These are phyloP conservation scores for Cenopis cana DNA, from an alignment of 2,888 invertebrate species.

Conservation along the genomic window DNA sequence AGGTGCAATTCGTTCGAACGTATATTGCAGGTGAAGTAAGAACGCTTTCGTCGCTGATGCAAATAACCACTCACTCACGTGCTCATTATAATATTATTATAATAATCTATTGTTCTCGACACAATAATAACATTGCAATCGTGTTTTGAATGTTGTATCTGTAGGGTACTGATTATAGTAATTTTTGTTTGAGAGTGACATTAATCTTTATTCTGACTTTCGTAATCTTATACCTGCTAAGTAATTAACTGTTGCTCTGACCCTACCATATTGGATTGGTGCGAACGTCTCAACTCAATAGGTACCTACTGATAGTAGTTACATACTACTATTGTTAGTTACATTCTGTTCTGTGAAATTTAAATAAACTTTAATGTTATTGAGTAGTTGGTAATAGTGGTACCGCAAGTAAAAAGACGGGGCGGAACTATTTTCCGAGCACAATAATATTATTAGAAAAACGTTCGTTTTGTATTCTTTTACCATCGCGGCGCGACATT, in stretches of 20 bases:
- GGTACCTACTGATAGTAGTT: neutral
- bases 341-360: no score
- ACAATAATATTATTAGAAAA: slow-evolving; percentile 28
- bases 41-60: slow-evolving; percentile 51
- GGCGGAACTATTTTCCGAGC: neutral
- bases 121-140: slow-evolving; percentile 54
- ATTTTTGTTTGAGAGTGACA: slow-evolving; percentile 32
- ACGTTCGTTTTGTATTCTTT: slow-evolving; percentile 40
- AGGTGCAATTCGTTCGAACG: slow-evolving; percentile 3
- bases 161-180: slow-evolving; percentile 41
- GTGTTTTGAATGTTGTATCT: slow-evolving; percentile 54
- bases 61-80: slow-evolving; percentile 52
- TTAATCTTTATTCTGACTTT: slow-evolving; percentile 1
- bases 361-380: neutral
- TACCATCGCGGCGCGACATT: slow-evolving; percentile 49
- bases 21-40: slow-evolving; percentile 37
- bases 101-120: slow-evolving; percentile 66
- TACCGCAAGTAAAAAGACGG: neutral
- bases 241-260: neutral
- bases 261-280: no score
- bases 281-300: neutral
- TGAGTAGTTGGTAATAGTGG: neutral
- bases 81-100: slow-evolving; percentile 57
- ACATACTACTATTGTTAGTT: neutral
- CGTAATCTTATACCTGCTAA: neutral